Conservation (phyloP, 2,113 vertebrate genomes). For the Brachypteracias leptosomus region DNA sequence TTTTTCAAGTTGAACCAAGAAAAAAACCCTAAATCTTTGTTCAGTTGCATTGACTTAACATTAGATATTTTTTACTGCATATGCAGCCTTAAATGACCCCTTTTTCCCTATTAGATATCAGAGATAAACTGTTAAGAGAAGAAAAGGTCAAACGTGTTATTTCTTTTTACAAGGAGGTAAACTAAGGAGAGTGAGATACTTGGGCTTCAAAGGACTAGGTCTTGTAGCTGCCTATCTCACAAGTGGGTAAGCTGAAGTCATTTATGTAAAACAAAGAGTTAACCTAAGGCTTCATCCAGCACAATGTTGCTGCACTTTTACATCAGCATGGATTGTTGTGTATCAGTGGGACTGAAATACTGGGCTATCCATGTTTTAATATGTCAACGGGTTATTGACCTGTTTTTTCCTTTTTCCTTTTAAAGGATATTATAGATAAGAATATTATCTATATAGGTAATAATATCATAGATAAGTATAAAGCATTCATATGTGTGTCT, state of each 20-base stretch:
- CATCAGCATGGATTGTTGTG: not conserved
- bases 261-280: not conserved
- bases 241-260: not conserved
- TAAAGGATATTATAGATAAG: too few species aligned
- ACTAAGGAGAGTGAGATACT: not conserved
- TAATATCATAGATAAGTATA: not conserved
- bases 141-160: not conserved
- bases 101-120: not conserved
- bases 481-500: not conserved
- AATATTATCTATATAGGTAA: not conserved
- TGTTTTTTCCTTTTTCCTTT: not conserved
- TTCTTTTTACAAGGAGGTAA: not conserved
- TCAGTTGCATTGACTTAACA: not conserved
- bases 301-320: not conserved
- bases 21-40: not conserved
- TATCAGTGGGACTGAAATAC: not conserved
- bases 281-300: not conserved
- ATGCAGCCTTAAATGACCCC: not conserved
- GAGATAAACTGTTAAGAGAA: not conserved
- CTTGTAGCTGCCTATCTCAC: not conserved
- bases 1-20: not conserved
- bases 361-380: not conserved
- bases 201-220: not conserved
- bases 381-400: not conserved
- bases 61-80: not conserved